Base-by-base conservation (phyloP, 2,888 invertebrate genomes). In the Diloba caeruleocephala region DNA sequence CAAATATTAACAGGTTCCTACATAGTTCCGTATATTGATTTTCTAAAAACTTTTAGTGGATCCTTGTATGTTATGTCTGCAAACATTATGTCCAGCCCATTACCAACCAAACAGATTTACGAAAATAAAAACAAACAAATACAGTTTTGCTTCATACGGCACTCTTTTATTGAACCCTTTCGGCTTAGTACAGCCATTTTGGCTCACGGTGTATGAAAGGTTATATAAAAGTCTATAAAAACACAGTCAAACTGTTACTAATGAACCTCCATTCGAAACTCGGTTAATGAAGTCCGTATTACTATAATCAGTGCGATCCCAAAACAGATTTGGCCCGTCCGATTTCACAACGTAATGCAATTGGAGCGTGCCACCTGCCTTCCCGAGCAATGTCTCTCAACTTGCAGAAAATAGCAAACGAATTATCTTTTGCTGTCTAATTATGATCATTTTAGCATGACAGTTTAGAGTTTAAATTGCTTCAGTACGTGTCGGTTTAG, bases 331-430 rank as follows among this genome's bases (percentile, higher is more conserved):
- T 78, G 71, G 71, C 74, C 76, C 71, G 74, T 73, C 75, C 77
- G 74, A 81, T 83, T 84, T 85, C 85, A 59, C 61, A 45, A 83
- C 82, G 80, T 87, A 87, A 88, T 88, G 85, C 85, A 89, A 89
- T 88, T 87, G 84, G 88, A 86, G 82, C 88, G 79, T 83, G 76
- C 77, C 73, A 78, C 81, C 85, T 60, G 53, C 48, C 78, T 73
- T 76, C 79, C 84, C 74, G 74, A 79, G 81, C 80, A 80, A 81
- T 78, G 71, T 70, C 71, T 59, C 71, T 63, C 63, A 28, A 69
- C 71, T 73, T 71, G 70, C 66, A 74, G 74, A 77, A 78, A 81
- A 62, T 77, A 79, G 72, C 71, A 76, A 68, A 71, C 71, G 71
- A 76, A 71, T 74, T 76, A 67, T 71, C 69, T 65, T 62, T 74